phyloP scores from a whole-genome alignment of 2,113 vertebrate species.

The Pelusios castaneus region DNA sequence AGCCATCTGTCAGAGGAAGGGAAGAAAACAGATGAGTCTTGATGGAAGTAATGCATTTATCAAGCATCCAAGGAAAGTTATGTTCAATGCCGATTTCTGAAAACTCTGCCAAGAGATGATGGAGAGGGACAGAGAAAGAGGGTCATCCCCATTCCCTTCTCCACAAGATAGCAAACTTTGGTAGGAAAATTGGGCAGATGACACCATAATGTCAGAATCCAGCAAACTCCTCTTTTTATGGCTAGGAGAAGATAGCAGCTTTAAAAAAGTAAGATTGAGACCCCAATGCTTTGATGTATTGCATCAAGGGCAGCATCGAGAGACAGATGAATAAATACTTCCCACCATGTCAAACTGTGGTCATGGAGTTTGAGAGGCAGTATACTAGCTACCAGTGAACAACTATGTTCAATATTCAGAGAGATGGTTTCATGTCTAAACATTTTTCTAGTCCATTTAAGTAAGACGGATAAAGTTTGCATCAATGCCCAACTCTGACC shows the following conservation, averaged over 20 bases:
- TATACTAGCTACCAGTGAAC: background rate
- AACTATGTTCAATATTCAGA: background rate
- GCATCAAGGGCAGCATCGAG: background rate
- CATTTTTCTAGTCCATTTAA: background rate
- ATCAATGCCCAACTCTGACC: background rate
- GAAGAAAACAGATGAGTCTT: background rate
- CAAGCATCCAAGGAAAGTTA: background rate
- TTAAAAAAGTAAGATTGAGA: background rate
- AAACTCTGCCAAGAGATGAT: background rate
- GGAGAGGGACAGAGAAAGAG: background rate
- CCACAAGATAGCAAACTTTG: fast-evolving
- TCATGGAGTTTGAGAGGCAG: background rate
- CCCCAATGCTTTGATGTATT: background rate
- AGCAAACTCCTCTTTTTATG: too few relatives aligned
- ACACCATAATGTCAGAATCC: background rate
- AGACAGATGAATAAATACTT: background rate
- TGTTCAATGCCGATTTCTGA: background rate
- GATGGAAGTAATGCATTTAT: background rate
- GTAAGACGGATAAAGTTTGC: background rate
- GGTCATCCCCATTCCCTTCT: background rate
- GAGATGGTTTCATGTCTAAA: too few relatives aligned
- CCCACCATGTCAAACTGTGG: background rate
- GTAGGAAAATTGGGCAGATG: background rate
- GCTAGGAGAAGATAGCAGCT: background rate
- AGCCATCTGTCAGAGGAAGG: too few relatives aligned